Base-by-base conservation (phyloP, 2,888 invertebrate genomes). In the Cheilosia soror region DNA sequence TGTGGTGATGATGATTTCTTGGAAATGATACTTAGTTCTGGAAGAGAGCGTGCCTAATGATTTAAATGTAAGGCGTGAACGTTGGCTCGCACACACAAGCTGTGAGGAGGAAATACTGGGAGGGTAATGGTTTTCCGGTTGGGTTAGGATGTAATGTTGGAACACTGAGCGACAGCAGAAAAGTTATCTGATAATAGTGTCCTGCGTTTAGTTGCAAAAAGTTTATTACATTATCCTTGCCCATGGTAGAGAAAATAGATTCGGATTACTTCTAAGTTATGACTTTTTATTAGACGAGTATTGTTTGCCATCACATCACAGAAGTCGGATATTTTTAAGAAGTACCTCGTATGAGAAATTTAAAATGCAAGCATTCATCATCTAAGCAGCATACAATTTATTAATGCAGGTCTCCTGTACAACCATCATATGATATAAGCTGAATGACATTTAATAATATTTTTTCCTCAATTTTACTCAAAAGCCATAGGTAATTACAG, bases 41-140 rank as follows among this genome's bases (percentile, higher is more conserved):
- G 77, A 53, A 72, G 76, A 77, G 31, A 47, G 82, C 49, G 71
- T 77, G 33, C 71, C 66, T 65, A 82, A 82, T 77, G 71, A 71
- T 31, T 58, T 71, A 71, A 53, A 53, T 65, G 20, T 53, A 69
- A 63, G 51, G 37, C 51, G 69, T 37, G 65, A 33, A 37, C 37
- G 57, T 58, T 44, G n/a, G 51, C 42, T 65, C 11, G 5, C 37
- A 33, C 9, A 9, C 33, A 2, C 7, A 33, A 11, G 15, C 69
- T 60, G 5, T 13, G n/a, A 55, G 62, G 27, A 5, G 25, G 27
- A 13, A 13, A 51, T 13, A 1, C 51, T 13, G 51, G 11, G 5
- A 29, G n/a, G 44, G 55, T 55, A 55, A 73, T 55, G 53, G 25
- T 25, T 25, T 33, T 63, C 44, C 42, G 15, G 53, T 6, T 63